Conservation (phyloP, 2,888 invertebrate species). For the Poecilobothrus nobilitatus region DNA sequence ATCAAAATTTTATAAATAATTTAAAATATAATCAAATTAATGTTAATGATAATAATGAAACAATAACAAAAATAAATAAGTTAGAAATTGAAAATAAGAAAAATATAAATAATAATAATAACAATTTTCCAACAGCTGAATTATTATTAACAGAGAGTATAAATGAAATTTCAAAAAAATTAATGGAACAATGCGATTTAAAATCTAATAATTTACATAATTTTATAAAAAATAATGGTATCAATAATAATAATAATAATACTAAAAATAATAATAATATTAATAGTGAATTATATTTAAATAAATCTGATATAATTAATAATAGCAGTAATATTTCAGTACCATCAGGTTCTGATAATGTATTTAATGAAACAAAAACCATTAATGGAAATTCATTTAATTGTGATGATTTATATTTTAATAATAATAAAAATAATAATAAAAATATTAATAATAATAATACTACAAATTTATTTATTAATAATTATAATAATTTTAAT, state of each 20-base stretch:
- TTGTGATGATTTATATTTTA: neutral
- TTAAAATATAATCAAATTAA: neutral
- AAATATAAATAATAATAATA: conserved; percentile 12
- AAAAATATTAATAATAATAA: neutral
- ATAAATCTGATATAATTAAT: conserved; percentile 8
- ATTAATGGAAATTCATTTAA: too few relatives aligned
- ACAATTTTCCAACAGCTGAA: conserved; percentile 30
- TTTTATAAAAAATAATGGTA: too few relatives aligned
- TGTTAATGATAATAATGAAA: neutral
- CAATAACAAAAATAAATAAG: conserved; percentile 15
- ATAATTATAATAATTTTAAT: conserved; percentile 7
- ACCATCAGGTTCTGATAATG: conserved; percentile 23
- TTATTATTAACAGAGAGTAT: conserved; percentile 41
- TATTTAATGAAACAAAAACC: conserved; percentile 10
- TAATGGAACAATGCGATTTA: conserved; percentile 41
- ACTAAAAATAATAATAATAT: conserved; percentile 28
- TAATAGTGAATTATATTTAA: conserved; percentile 15
- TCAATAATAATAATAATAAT: conserved; percentile 26
- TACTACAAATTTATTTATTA: neutral
- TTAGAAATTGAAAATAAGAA: conserved; percentile 1
- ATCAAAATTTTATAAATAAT: neutral
- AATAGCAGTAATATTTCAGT: conserved; percentile 13
- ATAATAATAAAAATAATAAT: conserved; percentile 7
- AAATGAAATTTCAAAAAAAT: conserved; percentile 43
- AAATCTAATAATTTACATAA: conserved; percentile 14